Evolutionary conservation across 2,888 invertebrate species (phyloP), one percentile per base, ranked within the genome.

Genomic region (Clepsis dumicolana): DNA sequence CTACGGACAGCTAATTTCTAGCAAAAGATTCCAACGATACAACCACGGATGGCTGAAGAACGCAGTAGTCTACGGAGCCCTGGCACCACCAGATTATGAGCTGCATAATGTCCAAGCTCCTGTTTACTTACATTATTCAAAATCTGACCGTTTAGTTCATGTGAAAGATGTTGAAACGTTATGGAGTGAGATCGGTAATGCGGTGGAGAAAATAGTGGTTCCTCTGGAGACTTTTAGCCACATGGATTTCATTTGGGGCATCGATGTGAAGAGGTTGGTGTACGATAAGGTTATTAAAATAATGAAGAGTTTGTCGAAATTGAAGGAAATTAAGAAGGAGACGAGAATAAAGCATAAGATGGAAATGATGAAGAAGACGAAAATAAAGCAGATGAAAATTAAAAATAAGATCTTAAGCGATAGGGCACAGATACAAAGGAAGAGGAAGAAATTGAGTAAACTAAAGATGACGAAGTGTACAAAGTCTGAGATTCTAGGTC

Each of bases 161-260:
- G 71, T 78, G 0, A 71, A 64, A 14, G 95, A 95, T 76, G 90
- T 94, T 5, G 81, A 91, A 64, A 82, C 79, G 64, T 78, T 95
- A 38, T 87, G 86, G 1, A 78, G 77, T 10, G 81, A 83, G 77
- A 86, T 90, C 74, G 93, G 87, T 70, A 94, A 86, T 71, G 80
- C 89, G 71, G 89, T 91, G 4, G 90, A 89, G 16, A 84, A 91
- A 63, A 94, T 90, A 80, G 79, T 89, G 60, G 93, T 95, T 7
- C 89, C 94, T 4, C 88, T 92, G 74, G 78, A 82, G 14, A 82
- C 88, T 52, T 96, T 95, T 74, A 95, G 94, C 80, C 96, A 96
- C 80, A 82, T 95, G 72, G 95, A 96, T 77, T 95, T 95, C 77
- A 86, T 95, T 71, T 95, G 94, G 94, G 95, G 94, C 4, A 93